Conservation (phyloP, 2,113 vertebrate species). For the Nycticryphes semicollaris region DNA sequence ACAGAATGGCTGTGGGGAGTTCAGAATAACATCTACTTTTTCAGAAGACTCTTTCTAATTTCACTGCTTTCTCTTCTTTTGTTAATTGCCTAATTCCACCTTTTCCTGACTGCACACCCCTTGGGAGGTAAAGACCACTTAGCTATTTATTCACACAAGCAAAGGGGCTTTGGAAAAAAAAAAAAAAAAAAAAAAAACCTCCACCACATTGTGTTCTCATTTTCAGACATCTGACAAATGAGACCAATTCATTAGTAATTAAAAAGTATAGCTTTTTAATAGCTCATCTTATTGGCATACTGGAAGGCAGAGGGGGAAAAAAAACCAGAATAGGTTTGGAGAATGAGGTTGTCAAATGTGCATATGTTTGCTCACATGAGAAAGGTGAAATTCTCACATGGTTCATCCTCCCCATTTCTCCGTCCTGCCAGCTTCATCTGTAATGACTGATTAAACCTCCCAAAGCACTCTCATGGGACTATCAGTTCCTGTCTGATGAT, state of each 20-base stretch:
- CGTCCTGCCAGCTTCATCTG: background rate
- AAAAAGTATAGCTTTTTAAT: conserved; percentile 37
- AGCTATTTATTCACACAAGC: conserved; percentile 58
- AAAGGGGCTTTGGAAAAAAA: conserved; percentile 40
- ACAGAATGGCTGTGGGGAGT: conserved; percentile 38
- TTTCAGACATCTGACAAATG: conserved; percentile 60
- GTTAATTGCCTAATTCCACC: conserved; percentile 67
- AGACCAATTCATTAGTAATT: conserved; percentile 59
- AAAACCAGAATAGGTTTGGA: background rate
- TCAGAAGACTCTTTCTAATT: conserved; percentile 45
- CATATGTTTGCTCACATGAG: background rate
- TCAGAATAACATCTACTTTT: conserved; percentile 38
- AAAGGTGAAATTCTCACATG: conserved; percentile 12
- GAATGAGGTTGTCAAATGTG: background rate
- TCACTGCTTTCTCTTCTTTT: conserved; percentile 46
- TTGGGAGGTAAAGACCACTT: conserved; percentile 46
- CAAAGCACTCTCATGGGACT: background rate
- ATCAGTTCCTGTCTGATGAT: background rate
- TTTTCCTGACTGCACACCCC: conserved; percentile 25
- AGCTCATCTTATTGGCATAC: conserved; percentile 13
- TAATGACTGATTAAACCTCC: background rate
- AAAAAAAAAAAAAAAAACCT: too few relatives aligned
- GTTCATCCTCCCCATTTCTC: background rate
- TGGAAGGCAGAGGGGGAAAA: background rate
- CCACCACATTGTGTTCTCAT: background rate